Evolutionary conservation across 2,113 vertebrate species (phyloP).

Genomic region (Oreochromis aureus): DNA sequence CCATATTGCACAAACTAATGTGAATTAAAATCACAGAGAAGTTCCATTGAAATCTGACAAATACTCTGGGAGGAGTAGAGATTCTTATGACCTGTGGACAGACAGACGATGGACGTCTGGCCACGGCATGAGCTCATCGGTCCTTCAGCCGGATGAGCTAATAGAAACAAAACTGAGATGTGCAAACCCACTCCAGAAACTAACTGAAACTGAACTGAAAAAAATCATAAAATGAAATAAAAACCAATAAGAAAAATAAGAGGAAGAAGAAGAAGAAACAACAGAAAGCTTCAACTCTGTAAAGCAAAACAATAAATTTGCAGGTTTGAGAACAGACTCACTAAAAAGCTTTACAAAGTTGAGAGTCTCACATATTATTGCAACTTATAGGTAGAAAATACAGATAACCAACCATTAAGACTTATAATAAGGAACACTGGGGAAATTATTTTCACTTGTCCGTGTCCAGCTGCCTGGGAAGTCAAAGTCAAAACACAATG

Average conservation of each 20-base stretch:
- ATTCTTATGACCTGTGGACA: background rate
- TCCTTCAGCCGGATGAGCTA: background rate
- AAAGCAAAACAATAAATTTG: background rate
- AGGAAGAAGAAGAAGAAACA: background rate
- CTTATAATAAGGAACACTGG: background rate
- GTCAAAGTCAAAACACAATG: background rate
- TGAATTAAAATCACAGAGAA: background rate
- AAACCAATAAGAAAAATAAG: background rate
- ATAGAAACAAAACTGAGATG: background rate
- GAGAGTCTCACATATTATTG: background rate
- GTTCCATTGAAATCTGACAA: background rate
- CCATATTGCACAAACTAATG: background rate
- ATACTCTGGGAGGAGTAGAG: background rate
- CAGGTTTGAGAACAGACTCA: background rate
- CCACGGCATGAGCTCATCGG: background rate
- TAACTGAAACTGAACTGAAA: background rate
- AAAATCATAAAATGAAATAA: background rate
- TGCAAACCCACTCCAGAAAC: background rate
- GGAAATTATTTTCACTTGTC: background rate
- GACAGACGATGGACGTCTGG: background rate
- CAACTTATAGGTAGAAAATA: background rate
- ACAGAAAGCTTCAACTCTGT: background rate
- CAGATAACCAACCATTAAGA: background rate
- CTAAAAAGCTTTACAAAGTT: background rate
- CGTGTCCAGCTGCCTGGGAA: background rate